phyloP scores from a whole-genome alignment of 2,888 invertebrate genomes.

The Cylloceria caligata region DNA sequence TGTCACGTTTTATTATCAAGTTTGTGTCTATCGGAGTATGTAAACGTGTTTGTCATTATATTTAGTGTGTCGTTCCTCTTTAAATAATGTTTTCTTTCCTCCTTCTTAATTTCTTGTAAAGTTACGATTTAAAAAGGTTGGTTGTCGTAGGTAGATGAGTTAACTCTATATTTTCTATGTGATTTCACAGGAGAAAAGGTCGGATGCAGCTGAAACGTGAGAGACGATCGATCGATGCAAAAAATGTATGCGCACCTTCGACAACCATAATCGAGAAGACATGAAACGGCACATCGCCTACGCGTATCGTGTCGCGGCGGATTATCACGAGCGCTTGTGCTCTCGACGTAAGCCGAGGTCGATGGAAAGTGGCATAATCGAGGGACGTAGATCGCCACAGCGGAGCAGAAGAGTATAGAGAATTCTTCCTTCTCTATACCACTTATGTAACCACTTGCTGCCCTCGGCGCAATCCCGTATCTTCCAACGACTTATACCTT shows the following conservation, averaged over 20 bases:
- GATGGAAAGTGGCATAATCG: slow-evolving; percentile 83
- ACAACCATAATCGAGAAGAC: slow-evolving; percentile 40
- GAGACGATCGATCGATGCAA: slow-evolving; percentile 5
- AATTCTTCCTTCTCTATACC: slow-evolving; percentile 76
- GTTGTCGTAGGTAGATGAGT: too few species aligned
- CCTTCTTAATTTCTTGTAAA: too few species aligned
- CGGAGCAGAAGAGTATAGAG: slow-evolving; percentile 77
- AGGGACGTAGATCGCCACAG: slow-evolving; percentile 80
- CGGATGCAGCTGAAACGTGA: neutral
- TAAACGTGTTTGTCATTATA: too few species aligned
- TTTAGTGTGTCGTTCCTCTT: too few species aligned
- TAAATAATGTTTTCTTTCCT: too few species aligned
- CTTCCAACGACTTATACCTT: slow-evolving; percentile 76
- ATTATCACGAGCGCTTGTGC: slow-evolving; percentile 31
- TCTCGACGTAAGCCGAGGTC: slow-evolving; percentile 72
- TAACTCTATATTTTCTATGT: neutral
- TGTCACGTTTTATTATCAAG: too few species aligned
- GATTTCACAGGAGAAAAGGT: neutral
- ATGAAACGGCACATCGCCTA: slow-evolving; percentile 46
- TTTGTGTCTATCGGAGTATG: too few species aligned
- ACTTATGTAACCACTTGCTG: slow-evolving; percentile 81
- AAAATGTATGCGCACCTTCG: neutral
- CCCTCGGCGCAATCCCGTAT: slow-evolving; percentile 74
- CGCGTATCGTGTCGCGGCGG: slow-evolving; percentile 42
- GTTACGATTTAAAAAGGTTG: too few species aligned